These are phyloP conservation scores for Nomada ruficornis DNA, from an alignment of 2,888 invertebrate genomes.

Conservation along the genomic window DNA sequence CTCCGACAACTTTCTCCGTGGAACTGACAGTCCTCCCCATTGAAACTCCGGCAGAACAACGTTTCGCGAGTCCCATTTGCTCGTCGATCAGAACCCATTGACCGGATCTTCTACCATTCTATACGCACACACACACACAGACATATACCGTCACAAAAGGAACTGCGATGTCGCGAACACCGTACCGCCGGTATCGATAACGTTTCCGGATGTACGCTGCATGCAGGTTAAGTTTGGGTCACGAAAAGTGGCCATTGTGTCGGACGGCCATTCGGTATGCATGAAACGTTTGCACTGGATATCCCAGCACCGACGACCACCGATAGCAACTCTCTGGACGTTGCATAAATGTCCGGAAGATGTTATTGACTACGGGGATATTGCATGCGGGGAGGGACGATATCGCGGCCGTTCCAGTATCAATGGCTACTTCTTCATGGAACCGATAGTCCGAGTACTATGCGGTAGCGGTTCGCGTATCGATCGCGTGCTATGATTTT, in stretches of 20 bases:
- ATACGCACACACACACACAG: background rate
- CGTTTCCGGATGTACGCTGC: slow-evolving; percentile 43
- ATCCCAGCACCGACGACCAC: slow-evolving; percentile 18
- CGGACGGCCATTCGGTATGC: slow-evolving; percentile 51
- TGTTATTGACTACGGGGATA: slow-evolving; percentile 60
- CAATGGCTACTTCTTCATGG: slow-evolving; percentile 32
- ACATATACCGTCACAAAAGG: background rate
- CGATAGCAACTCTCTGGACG: slow-evolving; percentile 55
- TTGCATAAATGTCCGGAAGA: slow-evolving; percentile 61
- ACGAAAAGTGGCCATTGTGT: slow-evolving; percentile 57
- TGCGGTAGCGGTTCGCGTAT: background rate
- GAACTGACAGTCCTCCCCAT: background rate
- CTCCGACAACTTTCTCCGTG: slow-evolving; percentile 18
- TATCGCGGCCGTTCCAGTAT: slow-evolving; percentile 24
- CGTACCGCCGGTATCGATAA: slow-evolving; percentile 43
- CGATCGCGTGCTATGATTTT: background rate
- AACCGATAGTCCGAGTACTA: slow-evolving; percentile 18
- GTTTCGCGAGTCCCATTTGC: background rate
- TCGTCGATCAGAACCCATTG: slow-evolving; percentile 30
- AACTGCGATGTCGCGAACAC: slow-evolving; percentile 12
- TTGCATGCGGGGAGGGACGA: slow-evolving; percentile 27
- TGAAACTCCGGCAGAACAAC: background rate
- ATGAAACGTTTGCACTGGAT: slow-evolving; percentile 54
- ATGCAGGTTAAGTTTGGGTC: slow-evolving; percentile 51
- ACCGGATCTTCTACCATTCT: slow-evolving; percentile 5